A percentile compares a stretch with the other conserved stretches of the same genome.
Evolutionary conservation across 2,888 invertebrate genomes (phyloP).

Genomic region (Epistrophe eligans): DNA sequence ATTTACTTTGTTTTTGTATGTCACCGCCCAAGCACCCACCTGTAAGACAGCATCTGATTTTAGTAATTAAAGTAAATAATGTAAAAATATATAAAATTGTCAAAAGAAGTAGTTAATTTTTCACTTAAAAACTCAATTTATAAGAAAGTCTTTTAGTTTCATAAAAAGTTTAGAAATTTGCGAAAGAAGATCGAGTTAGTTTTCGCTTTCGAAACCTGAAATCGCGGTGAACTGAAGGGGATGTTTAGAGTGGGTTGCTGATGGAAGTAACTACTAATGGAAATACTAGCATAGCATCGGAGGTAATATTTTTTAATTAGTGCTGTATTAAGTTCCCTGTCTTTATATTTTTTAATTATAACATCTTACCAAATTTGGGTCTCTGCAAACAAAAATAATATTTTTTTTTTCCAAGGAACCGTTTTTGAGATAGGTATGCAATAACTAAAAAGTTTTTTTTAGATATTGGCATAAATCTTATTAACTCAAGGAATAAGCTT

Average conservation of each 20-base stretch:
- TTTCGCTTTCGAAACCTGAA: neutral
- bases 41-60: constrained; percentile 58
- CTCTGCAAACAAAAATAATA: no score
- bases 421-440: no score
- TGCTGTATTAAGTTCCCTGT: no score
- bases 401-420: no score
- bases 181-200: neutral
- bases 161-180: neutral
- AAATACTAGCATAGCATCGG: neutral
- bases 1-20: constrained; percentile 3
- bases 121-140: neutral
- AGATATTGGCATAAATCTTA: no score
- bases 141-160: neutral
- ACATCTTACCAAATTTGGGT: no score
- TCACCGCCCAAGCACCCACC: constrained; percentile 26
- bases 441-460: no score
- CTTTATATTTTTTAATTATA: no score
- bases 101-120: neutral
- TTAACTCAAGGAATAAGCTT: no score
- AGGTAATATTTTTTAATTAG: neutral
- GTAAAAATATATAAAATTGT: neutral
- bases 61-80: constrained; percentile 11
- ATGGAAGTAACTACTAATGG: neutral
- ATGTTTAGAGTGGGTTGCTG: neutral
- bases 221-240: neutral